phyloP scores from a whole-genome alignment of 1,140 invertebrate genomes.

The Fopius arisanus region DNA sequence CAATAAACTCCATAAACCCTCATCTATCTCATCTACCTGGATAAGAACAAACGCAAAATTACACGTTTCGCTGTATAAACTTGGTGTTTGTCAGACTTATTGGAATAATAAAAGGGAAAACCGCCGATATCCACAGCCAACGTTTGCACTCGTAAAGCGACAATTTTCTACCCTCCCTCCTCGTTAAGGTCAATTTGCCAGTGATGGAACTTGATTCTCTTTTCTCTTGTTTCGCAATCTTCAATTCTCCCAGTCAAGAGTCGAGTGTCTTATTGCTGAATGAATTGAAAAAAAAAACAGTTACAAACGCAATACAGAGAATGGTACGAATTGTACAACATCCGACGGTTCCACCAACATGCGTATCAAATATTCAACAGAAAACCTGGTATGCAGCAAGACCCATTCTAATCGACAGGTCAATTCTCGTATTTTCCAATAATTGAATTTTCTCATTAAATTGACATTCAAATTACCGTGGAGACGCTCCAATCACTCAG shows the following conservation, averaged over 20 bases:
- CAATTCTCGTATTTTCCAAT: not conserved
- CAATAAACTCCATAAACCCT: too few relatives aligned
- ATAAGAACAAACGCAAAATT: not conserved
- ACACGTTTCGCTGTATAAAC: not conserved
- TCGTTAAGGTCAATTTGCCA: not conserved
- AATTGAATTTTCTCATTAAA: not conserved
- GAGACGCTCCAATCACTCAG: not conserved
- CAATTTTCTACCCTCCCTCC: not conserved
- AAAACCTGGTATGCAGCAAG: not conserved
- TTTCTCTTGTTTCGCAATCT: not conserved
- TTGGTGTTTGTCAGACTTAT: not conserved
- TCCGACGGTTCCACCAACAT: not conserved
- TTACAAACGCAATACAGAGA: not conserved
- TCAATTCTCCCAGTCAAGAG: not conserved
- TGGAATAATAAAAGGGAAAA: not conserved
- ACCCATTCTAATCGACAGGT: not conserved
- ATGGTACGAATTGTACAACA: not conserved
- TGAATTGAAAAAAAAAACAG: not conserved
- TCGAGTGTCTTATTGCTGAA: not conserved
- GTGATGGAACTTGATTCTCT: conserved; percentile 1
- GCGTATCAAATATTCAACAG: not conserved
- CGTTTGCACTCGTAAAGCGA: not conserved
- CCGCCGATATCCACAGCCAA: not conserved
- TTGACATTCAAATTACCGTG: conserved; percentile 4
- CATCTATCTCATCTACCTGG: not conserved